Base-by-base conservation (phyloP, 2,888 invertebrate genomes). In the Drosophila neotestacea region DNA sequence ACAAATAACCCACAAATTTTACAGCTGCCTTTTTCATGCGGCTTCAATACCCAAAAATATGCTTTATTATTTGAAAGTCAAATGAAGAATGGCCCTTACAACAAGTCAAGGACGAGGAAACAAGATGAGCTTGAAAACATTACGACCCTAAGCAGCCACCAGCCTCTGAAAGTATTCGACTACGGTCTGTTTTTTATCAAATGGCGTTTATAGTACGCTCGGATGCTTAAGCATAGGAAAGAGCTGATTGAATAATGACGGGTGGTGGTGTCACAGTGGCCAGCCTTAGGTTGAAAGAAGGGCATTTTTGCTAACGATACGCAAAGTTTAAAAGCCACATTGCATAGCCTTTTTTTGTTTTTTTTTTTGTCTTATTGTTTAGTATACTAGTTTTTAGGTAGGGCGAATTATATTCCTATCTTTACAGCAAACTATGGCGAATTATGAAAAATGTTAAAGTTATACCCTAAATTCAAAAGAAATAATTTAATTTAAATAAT, bases 1-100 rank as follows among this genome's bases (percentile, higher is more conserved):
- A 79, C 81, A 78, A 83, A 81, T 81, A 84, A 79, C 73, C 75
- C 70, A 87, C 71, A 85, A 68, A 79, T 79, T 82, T 82, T 85
- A 63, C 74, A 67, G 77, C 62, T 81, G 61, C 76, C 72, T 77
- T 81, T 82, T 72, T 69, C 66, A 56, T 76, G 76, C 63, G 79
- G 81, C 76, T 78, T 70, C 69, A 52, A 60, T 39, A 52, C 60
- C 64, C 55, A 74, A 73, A 79, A 77, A 71, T 74, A 65, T 77
- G 64, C 67, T 72, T 77, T 83, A 71, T 77, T 81, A 82, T 81
- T 87, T 72, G 68, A 81, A 84, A 87, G 81, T 81, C 78, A 84
- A 86, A 75, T 78, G 67, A 66, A 63, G 67, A 82, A 65, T 56
- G 48, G 69, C 56, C 59, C 65, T 67, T 41, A 51, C 66, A 80